phyloP scores from a whole-genome alignment of 1,140 invertebrate genomes.

The Episyrphus balteatus region DNA sequence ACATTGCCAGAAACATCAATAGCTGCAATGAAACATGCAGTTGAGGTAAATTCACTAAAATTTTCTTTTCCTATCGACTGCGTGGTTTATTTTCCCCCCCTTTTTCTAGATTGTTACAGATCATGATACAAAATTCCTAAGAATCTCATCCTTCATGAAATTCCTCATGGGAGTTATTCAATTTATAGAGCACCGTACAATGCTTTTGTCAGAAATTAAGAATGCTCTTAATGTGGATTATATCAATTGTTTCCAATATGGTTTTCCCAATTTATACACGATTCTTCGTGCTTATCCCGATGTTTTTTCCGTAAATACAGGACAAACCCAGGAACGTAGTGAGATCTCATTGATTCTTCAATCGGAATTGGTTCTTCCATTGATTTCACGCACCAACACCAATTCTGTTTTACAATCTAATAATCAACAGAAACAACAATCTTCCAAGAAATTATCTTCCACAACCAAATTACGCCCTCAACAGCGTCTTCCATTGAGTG shows the following conservation, averaged over 20 bases:
- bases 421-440: too few species aligned
- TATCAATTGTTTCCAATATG: constrained; percentile 19
- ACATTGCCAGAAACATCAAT: constrained; percentile 16
- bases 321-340: constrained; percentile 22
- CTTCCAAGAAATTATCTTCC: too few species aligned
- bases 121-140: constrained; percentile 16
- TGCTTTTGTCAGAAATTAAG: constrained; percentile 25
- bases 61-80: neutral
- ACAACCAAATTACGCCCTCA: too few species aligned
- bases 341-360: constrained; percentile 18
- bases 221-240: constrained; percentile 12
- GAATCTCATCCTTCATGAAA: constrained; percentile 21
- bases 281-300: constrained; percentile 46
- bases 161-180: constrained; percentile 23
- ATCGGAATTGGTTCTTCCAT: constrained; percentile 7
- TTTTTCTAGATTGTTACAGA: constrained; percentile 7
- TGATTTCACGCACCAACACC: neutral
- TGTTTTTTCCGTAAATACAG: constrained; percentile 30
- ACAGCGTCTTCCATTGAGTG: too few species aligned
- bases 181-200: constrained; percentile 21
- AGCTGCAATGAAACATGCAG: constrained; percentile 26
- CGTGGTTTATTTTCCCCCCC: constrained; percentile 1
- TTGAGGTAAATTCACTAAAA: constrained; percentile 22
- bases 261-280: constrained; percentile 38
- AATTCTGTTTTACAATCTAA: too few species aligned